Conservation (phyloP, 2,888 invertebrate genomes). For the Mythimna lalbum region DNA sequence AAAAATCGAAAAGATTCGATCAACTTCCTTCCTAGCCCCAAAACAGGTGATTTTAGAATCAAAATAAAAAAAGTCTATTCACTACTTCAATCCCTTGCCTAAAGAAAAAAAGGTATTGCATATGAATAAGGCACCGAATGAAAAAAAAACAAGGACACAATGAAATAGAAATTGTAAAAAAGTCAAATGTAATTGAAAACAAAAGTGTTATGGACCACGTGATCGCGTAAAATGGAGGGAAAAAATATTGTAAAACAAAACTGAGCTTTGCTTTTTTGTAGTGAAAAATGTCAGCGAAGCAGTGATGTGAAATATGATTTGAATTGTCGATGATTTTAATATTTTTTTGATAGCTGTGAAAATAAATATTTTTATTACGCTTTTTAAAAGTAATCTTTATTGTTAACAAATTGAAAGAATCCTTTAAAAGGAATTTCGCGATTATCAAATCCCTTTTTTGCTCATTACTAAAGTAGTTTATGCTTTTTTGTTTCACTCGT, state of each 20-base stretch:
- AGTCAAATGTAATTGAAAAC: constrained; percentile 43
- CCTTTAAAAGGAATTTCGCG: neutral
- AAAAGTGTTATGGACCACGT: constrained; percentile 53
- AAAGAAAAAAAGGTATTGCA: constrained; percentile 71
- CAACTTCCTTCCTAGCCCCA: constrained; percentile 84
- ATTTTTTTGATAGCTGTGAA: neutral
- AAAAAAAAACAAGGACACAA: constrained; percentile 73
- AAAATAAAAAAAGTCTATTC: constrained; percentile 76
- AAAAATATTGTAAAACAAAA: constrained; percentile 30
- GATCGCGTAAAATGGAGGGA: constrained; percentile 20
- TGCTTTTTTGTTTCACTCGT: neutral
- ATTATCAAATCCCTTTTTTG: constrained; percentile 2
- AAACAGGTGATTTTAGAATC: constrained; percentile 81
- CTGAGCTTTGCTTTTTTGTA: constrained; percentile 30
- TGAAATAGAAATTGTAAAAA: constrained; percentile 75
- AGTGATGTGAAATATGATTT: constrained; percentile 30
- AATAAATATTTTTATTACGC: neutral
- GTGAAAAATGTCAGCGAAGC: constrained; percentile 27
- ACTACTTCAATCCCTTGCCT: constrained; percentile 81
- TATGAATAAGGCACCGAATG: constrained; percentile 64
- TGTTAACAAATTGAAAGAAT: constrained; percentile 13
- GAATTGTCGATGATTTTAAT: constrained; percentile 6
- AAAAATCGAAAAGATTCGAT: constrained; percentile 70
- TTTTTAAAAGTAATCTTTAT: too few relatives aligned
- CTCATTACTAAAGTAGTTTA: constrained; percentile 19